Evolutionary conservation across 2,113 vertebrate species (phyloP), one percentile per base, ranked within the genome.

Genomic region (Grantiella picta): DNA sequence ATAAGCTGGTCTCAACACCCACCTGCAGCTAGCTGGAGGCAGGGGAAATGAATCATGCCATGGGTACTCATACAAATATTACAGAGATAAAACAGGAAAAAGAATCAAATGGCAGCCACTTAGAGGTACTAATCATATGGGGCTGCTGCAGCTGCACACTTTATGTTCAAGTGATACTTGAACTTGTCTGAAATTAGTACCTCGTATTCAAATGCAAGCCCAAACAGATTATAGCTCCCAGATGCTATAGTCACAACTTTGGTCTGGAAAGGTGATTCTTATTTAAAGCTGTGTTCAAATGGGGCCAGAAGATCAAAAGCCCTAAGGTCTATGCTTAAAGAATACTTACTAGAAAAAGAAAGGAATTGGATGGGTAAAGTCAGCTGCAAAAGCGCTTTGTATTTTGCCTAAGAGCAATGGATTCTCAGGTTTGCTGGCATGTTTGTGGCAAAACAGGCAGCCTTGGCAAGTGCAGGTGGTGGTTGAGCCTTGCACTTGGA

Each of bases 121-220:
- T 57, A 52, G 36, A 76, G 82, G 63, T 53, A 81, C 82, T 77
- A 83, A 84, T 76, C 20, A 44, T 80, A 4, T 53, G 47, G 82
- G 82, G 66, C 78, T 63, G 73, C 78, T 80, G 89, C 86, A 94
- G 94, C 89, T 95, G 94, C 94, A 94, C 53, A 66, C 44, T 83
- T 42, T 29, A 83, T 42, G 21, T 66, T 92, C 42, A 76, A 84
- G 77, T 77, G 78, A 83, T 23, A 94, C 44, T 45, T 45, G 68
- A 76, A 92, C 57, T 80, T 79, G 31, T 84, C 72, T 90, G 92
- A 90, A 94, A 87, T 87, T 53, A 92, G 78, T 49, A 84, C 42
- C 72, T 90, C 53, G 19, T 36, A 29, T 71, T 52, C 42, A 90
- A 70, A 87, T 25, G 7, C 27, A 68, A 57, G 63, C 59, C 73